Evolutionary conservation across 2,113 vertebrate species (phyloP).

Genomic region (Morone chrysops): DNA sequence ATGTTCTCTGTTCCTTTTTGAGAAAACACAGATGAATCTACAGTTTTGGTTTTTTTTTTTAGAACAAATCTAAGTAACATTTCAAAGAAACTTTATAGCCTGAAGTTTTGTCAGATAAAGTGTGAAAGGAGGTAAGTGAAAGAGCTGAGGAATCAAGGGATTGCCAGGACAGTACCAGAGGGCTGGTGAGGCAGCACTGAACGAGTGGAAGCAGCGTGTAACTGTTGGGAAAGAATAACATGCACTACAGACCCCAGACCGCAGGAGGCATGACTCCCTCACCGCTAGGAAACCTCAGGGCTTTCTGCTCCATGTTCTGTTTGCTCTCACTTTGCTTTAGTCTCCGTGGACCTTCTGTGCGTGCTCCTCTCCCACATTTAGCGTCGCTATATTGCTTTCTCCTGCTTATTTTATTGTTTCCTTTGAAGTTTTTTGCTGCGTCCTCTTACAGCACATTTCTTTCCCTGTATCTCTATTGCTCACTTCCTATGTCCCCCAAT

Average conservation of each 20-base stretch:
- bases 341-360: not conserved
- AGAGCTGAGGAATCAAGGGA: conserved; percentile 15
- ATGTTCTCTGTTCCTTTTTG: not conserved
- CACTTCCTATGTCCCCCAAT: conserved; percentile 24
- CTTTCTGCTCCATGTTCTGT: conserved; percentile 52
- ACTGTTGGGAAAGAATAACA: conserved; percentile 71
- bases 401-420: not conserved
- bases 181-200: conserved; percentile 26
- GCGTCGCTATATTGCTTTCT: conserved; percentile 2
- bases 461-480: conserved; percentile 18
- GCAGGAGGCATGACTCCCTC: conserved; percentile 70
- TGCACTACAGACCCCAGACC: conserved; percentile 69
- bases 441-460: not conserved
- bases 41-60: not conserved
- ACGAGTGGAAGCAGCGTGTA: conserved; percentile 45
- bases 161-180: conserved; percentile 19
- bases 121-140: conserved; percentile 2
- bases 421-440: not conserved
- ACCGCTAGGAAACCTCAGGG: conserved; percentile 64
- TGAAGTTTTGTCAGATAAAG: conserved; percentile 14
- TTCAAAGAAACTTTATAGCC: not conserved
- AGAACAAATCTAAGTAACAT: not conserved
- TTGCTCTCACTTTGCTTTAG: conserved; percentile 48
- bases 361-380: not conserved
- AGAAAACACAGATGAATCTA: not conserved